Evolutionary conservation across 2,888 invertebrate species (phyloP), one percentile per base, ranked within the genome.

Genomic region (Venusia cambrica): DNA sequence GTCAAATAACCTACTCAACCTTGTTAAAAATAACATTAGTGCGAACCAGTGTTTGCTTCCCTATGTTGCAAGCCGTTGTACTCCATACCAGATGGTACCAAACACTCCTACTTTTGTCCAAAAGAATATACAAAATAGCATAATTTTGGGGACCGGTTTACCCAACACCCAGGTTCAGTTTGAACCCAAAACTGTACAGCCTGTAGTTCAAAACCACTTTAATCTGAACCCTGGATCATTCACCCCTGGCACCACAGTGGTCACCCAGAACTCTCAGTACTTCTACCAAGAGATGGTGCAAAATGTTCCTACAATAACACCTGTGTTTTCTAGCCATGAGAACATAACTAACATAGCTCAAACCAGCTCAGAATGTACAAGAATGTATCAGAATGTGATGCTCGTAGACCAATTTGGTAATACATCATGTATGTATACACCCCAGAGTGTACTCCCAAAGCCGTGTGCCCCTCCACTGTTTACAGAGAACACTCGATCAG

Each of bases 201-300:
- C 73, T 6, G 29, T 75, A 40, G 52, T 63, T n/a, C 53, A 61
- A 24, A 73, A 69, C 45, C 80, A 77, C 30, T 73, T 80, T 38
- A 73, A 71, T 44, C 57, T 81, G 37, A 51, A 70, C 18, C 50
- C 76, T 9, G 62, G 68, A 30, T 54, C 73, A 1, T 76, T 78
- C 22, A 76, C 79, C 11, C 79, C 80, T 4, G 70, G 76, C 8
- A 78, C 84, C 4, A 83, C 87, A 19, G 83, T 84, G 12, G 80
- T 87, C 16, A 80, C 80, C 16, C 83, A 85, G 47, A 85, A 84
- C 43, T 84, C 87, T 7, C 87, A 87, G 52, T 80, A 87, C 34
- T 76, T 87, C 44, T 87, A 87, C 52, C 71, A 83, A 50, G 87
- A 87, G 59, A 83, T 83, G 79, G 78, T 87, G 2, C 83, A 84